These are phyloP conservation scores for Machimus rusticus DNA, from an alignment of 2,888 invertebrate genomes.

Conservation along the genomic window DNA sequence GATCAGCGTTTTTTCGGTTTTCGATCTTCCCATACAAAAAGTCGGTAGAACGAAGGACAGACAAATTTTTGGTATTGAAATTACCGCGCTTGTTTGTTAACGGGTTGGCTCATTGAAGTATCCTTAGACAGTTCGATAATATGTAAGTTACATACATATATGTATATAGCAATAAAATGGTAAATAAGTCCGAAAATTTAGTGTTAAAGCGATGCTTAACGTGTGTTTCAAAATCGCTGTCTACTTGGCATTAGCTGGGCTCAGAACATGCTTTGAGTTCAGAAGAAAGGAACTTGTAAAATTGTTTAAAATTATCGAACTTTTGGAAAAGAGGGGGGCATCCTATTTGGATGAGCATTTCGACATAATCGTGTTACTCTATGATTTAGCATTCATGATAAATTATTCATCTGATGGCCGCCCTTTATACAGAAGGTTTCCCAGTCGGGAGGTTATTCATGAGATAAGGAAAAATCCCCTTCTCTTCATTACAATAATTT, in stretches of 20 bases:
- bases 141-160: too few relatives aligned
- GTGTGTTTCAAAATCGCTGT: background rate
- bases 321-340: background rate
- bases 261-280: background rate
- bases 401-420: background rate
- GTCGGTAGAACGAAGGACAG: too few relatives aligned
- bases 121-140: too few relatives aligned
- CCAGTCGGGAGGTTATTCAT: background rate
- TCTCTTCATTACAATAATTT: slow-evolving; percentile 9
- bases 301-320: background rate
- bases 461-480: background rate
- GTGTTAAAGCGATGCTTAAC: too few relatives aligned
- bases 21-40: too few relatives aligned
- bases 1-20: too few relatives aligned
- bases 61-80: too few relatives aligned
- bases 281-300: background rate
- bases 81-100: too few relatives aligned
- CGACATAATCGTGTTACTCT: background rate
- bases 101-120: too few relatives aligned
- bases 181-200: too few relatives aligned
- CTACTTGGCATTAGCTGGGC: background rate
- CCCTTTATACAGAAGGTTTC: background rate
- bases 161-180: too few relatives aligned
- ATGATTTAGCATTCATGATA: background rate
- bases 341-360: background rate